Evolutionary conservation across 2,888 invertebrate genomes (phyloP).

Genomic region (Hedychridium roseum): DNA sequence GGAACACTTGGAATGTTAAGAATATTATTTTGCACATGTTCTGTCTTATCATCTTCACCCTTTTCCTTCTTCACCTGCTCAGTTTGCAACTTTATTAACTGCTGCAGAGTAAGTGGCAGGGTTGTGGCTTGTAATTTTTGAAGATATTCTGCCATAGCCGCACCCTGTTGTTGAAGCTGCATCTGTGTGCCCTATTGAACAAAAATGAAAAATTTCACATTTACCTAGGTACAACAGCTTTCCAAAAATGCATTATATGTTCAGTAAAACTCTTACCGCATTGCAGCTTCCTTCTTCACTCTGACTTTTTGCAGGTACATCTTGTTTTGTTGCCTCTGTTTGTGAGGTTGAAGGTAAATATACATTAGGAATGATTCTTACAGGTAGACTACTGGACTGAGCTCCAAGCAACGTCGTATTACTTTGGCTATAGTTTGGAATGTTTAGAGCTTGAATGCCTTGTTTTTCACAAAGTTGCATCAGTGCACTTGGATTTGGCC

Average conservation of each 20-base stretch:
- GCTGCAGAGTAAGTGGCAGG: constrained; percentile 57
- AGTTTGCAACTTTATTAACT: constrained; percentile 56
- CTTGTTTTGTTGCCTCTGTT: constrained; percentile 41
- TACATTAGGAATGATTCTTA: constrained; percentile 54
- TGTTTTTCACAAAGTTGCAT: constrained; percentile 58
- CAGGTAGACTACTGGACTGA: constrained; percentile 50
- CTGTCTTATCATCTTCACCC: constrained; percentile 45
- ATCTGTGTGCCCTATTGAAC: constrained; percentile 41
- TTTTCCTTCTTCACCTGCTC: constrained; percentile 56
- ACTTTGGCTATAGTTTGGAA: constrained; percentile 59
- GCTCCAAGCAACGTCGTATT: constrained; percentile 48
- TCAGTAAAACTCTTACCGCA: constrained; percentile 25
- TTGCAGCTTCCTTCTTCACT: constrained; percentile 35
- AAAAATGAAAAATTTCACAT: background rate
- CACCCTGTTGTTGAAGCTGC: constrained; percentile 55
- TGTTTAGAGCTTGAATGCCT: constrained; percentile 56
- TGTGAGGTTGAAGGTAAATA: constrained; percentile 49
- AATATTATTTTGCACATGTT: constrained; percentile 55
- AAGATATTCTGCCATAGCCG: constrained; percentile 59
- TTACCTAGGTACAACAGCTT: background rate
- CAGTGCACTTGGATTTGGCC: constrained; percentile 55
- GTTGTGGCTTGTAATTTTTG: constrained; percentile 59
- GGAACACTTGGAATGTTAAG: constrained; percentile 60
- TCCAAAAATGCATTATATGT: background rate
- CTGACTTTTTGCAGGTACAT: constrained; percentile 33